Base-by-base conservation (phyloP, 1,140 invertebrate species). In the Pseudomyrmex flavicornis region DNA sequence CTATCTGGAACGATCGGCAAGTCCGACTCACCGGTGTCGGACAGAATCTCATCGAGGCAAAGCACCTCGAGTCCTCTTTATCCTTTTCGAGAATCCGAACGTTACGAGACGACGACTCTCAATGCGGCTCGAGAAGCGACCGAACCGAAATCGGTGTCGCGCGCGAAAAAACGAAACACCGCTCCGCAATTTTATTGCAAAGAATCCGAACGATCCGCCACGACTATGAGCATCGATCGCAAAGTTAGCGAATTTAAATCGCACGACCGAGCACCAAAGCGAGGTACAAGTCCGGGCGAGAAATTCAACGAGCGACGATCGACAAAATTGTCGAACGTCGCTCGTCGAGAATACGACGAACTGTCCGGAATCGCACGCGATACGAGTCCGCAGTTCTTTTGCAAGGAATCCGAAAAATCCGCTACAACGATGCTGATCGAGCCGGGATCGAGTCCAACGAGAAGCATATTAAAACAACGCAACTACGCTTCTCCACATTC, bases 381-480 rank as follows among this genome's bases (percentile, higher is more conserved):
- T 8, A 15, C 63, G 20, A 85, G 48, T 3, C 69, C 86, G 2
- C 73, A 83, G 46, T 79, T 70, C n/a, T 70, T 74, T 10, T 54
- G 83, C 12, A 72, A 77, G 20, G 73, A 82, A 13, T 69, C 77
- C 0, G 52, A 65, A 17, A 83, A 58, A 46, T 70, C 74, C 2
- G 68, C 73, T 7, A 76, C 66, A 1, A 82, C 72, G 0, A 65
- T 65, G 20, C 35, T 61, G n/a, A 52, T 79, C 0, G 46, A 74
- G 17, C 22, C 82, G 0, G 59, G 10, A 58, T 10, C 56, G 0
- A 26, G 4, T 1, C 22, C 54, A 20, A 52, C n/a, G 0, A 56
- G 54, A 1, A 54, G 1, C 15, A 52, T 75, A 62, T 54, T 52
- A 17, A 80, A 72, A n/a, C 54, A 59, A 8, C 65, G 76, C 20